Evolutionary conservation across 92 coral and sea anemone species (phyloP).

Genomic region (Chrysogorgia sp.): DNA sequence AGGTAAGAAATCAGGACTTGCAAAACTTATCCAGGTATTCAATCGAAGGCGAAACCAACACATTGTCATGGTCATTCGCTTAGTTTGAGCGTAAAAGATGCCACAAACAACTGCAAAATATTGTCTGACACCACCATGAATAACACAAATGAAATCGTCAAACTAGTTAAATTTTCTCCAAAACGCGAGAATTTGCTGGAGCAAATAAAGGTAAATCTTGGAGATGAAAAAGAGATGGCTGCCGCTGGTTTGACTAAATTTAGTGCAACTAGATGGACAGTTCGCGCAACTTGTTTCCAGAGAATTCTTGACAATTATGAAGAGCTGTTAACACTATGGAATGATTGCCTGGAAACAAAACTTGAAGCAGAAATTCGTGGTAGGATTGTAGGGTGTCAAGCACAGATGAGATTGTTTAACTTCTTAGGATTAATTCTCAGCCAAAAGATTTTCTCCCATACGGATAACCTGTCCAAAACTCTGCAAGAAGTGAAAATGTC

Average conservation of each 20-base stretch:
- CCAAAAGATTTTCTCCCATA: too few relatives aligned
- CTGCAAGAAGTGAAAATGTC: too few relatives aligned
- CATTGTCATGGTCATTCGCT: slow-evolving; percentile 73
- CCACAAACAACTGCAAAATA: slow-evolving; percentile 59
- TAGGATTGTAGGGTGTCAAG: too few relatives aligned
- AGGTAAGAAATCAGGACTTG: slow-evolving; percentile 62
- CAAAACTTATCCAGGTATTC: slow-evolving; percentile 57
- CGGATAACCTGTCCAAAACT: too few relatives aligned
- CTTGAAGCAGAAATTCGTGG: slow-evolving; percentile 1
- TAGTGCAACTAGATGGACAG: background rate
- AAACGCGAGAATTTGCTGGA: slow-evolving; percentile 59
- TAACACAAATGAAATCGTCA: slow-evolving; percentile 48
- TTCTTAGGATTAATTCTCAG: too few relatives aligned
- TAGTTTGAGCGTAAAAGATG: too few relatives aligned
- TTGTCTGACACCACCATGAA: slow-evolving; percentile 52
- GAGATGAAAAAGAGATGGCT: slow-evolving; percentile 11
- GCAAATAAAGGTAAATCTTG: slow-evolving; percentile 48
- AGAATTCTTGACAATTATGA: slow-evolving; percentile 4
- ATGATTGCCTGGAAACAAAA: slow-evolving; percentile 4
- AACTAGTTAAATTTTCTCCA: slow-evolving; percentile 54
- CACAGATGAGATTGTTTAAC: too few relatives aligned
- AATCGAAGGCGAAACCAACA: slow-evolving; percentile 70
- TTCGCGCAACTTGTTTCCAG: background rate
- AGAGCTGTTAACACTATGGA: slow-evolving; percentile 2
- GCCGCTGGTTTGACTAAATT: background rate